Percentiles rank a stretch among this genome's conserved stretches.
Conservation (phyloP, 2,888 invertebrate species). For the Gnatocerus cornutus region DNA sequence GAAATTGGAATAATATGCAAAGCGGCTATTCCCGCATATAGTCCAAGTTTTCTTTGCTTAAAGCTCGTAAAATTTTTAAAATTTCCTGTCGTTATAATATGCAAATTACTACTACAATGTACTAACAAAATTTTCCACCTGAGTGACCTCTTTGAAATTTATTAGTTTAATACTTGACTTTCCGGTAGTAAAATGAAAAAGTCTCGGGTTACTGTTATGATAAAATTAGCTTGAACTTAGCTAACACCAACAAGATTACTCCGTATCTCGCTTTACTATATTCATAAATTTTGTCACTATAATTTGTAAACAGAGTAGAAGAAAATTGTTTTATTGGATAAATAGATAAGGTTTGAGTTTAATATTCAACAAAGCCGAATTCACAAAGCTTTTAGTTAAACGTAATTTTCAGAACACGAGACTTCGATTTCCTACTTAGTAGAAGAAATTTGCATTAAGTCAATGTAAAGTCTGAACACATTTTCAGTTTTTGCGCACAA, state of each 20-base stretch:
- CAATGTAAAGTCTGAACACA: background rate
- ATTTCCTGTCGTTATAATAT: background rate
- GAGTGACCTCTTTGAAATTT: too few relatives aligned
- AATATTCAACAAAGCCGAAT: slow-evolving; percentile 4
- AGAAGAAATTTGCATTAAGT: background rate
- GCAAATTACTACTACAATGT: too few relatives aligned
- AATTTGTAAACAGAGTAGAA: slow-evolving; percentile 13
- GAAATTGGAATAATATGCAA: background rate
- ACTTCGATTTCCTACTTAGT: slow-evolving; percentile 2
- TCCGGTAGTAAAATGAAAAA: background rate
- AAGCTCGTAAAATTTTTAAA: background rate
- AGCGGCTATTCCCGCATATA: too few relatives aligned
- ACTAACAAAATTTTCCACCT: too few relatives aligned
- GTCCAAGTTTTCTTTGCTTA: too few relatives aligned
- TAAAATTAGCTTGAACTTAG: slow-evolving; percentile 8
- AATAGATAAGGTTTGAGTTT: background rate
- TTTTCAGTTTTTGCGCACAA: too few relatives aligned
- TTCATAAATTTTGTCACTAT: slow-evolving; percentile 10
- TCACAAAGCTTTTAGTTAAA: slow-evolving; percentile 10
- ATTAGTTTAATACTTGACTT: too few relatives aligned
- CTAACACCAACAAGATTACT: slow-evolving; percentile 3
- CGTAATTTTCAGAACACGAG: slow-evolving; percentile 6
- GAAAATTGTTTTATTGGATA: slow-evolving; percentile 19
- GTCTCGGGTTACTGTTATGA: background rate
- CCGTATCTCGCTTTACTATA: slow-evolving; percentile 8